These are phyloP conservation scores for Drosophila incognita DNA, from an alignment of 2,888 invertebrate genomes.

Conservation along the genomic window DNA sequence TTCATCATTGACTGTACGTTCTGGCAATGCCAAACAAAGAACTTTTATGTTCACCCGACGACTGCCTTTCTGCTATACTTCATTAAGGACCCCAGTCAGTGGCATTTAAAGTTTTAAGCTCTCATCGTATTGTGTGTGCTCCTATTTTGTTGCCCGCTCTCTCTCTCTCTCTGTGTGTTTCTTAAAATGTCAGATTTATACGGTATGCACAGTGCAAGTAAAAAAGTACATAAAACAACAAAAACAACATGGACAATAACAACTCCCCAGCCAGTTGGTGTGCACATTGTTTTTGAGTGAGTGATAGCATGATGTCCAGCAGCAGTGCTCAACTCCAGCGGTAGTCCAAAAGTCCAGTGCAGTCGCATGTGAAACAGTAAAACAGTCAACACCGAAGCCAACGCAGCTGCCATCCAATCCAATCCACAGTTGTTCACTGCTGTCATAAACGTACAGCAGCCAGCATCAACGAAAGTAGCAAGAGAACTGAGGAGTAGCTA, in stretches of 20 bases:
- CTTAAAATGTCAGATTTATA: slow-evolving; percentile 69
- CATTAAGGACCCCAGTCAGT: slow-evolving; percentile 31
- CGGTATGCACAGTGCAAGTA: slow-evolving; percentile 46
- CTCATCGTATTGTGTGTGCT: slow-evolving; percentile 29
- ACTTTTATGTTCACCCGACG: slow-evolving; percentile 8
- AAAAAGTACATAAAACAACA: slow-evolving; percentile 39
- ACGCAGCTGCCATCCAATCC: slow-evolving; percentile 22
- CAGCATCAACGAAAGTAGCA: background rate
- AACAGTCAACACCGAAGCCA: slow-evolving; percentile 35
- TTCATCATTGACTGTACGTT: background rate
- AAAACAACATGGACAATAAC: slow-evolving; percentile 24
- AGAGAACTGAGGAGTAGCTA: background rate
- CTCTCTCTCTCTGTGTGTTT: background rate
- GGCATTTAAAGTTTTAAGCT: slow-evolving; percentile 52
- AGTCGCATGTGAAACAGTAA: slow-evolving; percentile 34
- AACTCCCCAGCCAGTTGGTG: slow-evolving; percentile 42
- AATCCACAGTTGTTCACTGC: slow-evolving; percentile 38
- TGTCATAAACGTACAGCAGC: slow-evolving; percentile 36
- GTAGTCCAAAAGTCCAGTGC: slow-evolving; percentile 21
- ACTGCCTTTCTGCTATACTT: slow-evolving; percentile 18
- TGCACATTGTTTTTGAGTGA: slow-evolving; percentile 29
- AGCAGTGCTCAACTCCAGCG: slow-evolving; percentile 5
- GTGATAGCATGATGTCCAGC: slow-evolving; percentile 39
- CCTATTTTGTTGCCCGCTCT: background rate
- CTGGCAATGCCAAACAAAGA: slow-evolving; percentile 10